These are phyloP conservation scores for Trachymyrmex cornetzi DNA, from an alignment of 1,140 invertebrate species.

Conservation along the genomic window DNA sequence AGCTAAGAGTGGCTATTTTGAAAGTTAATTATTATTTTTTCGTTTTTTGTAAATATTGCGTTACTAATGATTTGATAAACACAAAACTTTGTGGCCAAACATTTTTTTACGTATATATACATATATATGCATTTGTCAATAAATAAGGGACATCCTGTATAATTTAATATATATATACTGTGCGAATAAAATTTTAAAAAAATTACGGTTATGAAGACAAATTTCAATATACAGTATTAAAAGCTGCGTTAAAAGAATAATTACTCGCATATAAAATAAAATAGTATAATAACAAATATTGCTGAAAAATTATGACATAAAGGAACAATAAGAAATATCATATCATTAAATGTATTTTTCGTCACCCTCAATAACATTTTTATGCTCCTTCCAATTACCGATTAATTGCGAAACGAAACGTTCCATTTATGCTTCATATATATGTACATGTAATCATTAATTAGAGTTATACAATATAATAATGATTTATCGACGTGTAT, in stretches of 20 bases:
- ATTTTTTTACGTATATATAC: too few species aligned
- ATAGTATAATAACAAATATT: neutral
- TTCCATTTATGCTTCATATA: neutral
- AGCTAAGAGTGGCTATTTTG: too few species aligned
- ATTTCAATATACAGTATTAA: neutral
- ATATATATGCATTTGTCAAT: too few species aligned
- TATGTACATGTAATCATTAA: conserved; percentile 10
- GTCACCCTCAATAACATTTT: neutral
- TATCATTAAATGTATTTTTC: neutral
- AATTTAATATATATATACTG: too few species aligned
- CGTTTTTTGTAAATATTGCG: too few species aligned
- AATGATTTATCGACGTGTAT: conserved; percentile 38
- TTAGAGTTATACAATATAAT: conserved; percentile 34
- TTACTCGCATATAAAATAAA: neutral
- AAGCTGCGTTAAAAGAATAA: neutral
- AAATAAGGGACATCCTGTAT: too few species aligned
- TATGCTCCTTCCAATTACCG: neutral
- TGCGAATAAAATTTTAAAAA: neutral
- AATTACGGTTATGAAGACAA: neutral
- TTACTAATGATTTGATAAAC: too few species aligned
- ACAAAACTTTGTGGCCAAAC: too few species aligned
- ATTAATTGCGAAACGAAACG: conserved; percentile 33
- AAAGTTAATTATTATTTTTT: too few species aligned
- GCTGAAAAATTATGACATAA: neutral
- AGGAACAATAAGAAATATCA: neutral